These are phyloP conservation scores for Syngnathus scovelli DNA, from an alignment of 2,113 vertebrate genomes.

Conservation along the genomic window DNA sequence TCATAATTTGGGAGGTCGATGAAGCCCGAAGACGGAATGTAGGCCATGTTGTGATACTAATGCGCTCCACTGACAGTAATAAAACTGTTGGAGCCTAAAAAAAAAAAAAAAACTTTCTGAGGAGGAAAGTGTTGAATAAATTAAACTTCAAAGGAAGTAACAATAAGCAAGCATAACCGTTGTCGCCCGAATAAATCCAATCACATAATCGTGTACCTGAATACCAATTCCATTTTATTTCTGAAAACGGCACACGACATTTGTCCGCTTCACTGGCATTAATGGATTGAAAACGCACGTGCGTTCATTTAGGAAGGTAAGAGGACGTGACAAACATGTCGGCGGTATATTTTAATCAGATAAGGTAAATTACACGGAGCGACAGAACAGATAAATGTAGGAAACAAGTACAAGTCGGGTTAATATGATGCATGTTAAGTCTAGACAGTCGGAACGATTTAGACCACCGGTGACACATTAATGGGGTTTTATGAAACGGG, in stretches of 20 bases:
- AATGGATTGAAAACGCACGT: slow-evolving; percentile 43
- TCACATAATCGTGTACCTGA: slow-evolving; percentile 10
- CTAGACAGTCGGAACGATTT: slow-evolving; percentile 17
- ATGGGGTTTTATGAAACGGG: slow-evolving; percentile 38
- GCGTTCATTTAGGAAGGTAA: slow-evolving; percentile 47
- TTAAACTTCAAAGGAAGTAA: slow-evolving; percentile 27
- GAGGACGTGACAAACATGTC: slow-evolving; percentile 21
- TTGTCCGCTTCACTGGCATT: slow-evolving; percentile 34
- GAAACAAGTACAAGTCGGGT: slow-evolving; percentile 43
- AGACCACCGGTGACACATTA: slow-evolving; percentile 28
- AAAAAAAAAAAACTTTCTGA: slow-evolving; percentile 1
- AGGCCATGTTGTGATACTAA: slow-evolving; percentile 16
- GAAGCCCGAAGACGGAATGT: background rate
- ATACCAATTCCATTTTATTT: slow-evolving; percentile 44
- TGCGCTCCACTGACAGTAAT: slow-evolving; percentile 24
- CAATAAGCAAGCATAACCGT: slow-evolving; percentile 16
- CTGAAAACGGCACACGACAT: slow-evolving; percentile 31
- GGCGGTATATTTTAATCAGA: slow-evolving; percentile 41
- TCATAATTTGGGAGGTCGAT: slow-evolving; percentile 8
- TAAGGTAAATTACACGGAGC: slow-evolving; percentile 37
- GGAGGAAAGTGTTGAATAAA: slow-evolving; percentile 18
- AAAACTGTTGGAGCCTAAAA: slow-evolving; percentile 23
- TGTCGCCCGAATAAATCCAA: slow-evolving; percentile 18
- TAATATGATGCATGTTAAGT: slow-evolving; percentile 21
- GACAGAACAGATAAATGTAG: slow-evolving; percentile 27